A percentile compares a stretch with the other conserved stretches of the same genome.
Evolutionary conservation across 2,797 vertebrate species (phyloP).

Genomic region (Spinus pinus): DNA sequence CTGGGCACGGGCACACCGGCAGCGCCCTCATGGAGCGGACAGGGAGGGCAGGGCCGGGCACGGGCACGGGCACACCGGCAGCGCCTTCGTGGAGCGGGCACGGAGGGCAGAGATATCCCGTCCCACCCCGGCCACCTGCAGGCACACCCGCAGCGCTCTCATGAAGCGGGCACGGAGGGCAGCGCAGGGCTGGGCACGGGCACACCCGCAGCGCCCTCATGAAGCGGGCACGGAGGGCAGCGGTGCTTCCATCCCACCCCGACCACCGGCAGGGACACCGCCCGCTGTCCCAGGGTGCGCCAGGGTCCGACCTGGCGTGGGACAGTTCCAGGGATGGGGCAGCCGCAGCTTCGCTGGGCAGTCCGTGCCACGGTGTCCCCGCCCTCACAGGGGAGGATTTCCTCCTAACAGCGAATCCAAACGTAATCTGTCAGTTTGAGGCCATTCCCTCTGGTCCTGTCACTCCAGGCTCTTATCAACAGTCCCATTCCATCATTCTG

Average conservation of each 20-base stretch:
- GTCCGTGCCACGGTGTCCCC: fast-evolving
- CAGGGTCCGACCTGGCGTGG: fast-evolving
- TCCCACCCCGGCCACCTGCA: too few species aligned
- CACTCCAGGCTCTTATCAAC: fast-evolving
- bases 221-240: not conserved
- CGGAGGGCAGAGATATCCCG: too few species aligned
- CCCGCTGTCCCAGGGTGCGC: fast-evolving
- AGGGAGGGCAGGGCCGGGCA: too few species aligned
- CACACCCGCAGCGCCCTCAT: not conserved
- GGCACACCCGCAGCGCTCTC: too few species aligned
- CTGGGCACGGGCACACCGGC: too few species aligned
- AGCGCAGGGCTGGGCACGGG: too few species aligned
- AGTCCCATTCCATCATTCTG: not conserved
- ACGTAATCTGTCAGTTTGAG: not conserved
- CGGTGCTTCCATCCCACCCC: not conserved
- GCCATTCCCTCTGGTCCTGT: not conserved
- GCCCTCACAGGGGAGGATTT: not conserved
- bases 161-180: too few species aligned
- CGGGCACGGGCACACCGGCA: too few species aligned
- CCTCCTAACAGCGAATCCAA: not conserved
- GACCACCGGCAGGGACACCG: fast-evolving
- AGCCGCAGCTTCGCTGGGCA: not conserved
- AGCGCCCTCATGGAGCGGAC: too few species aligned
- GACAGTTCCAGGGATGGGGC: fast-evolving
- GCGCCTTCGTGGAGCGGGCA: too few species aligned